These are phyloP conservation scores for Tinea semifulvella DNA, from an alignment of 2,888 invertebrate genomes.

Conservation along the genomic window DNA sequence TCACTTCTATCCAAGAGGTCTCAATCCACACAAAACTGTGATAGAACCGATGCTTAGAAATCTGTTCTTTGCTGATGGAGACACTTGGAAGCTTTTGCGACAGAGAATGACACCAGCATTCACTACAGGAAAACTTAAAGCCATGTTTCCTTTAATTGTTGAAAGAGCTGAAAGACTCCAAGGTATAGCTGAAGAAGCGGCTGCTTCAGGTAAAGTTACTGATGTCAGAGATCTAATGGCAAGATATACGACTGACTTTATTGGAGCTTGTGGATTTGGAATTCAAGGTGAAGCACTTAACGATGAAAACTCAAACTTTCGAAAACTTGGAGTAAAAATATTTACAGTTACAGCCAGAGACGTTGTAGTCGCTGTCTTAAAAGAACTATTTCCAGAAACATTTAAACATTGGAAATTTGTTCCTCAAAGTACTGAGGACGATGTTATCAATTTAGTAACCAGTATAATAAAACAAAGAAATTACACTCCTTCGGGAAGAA, in stretches of 20 bases:
- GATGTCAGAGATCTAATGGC: constrained; percentile 18
- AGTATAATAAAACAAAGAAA: constrained; percentile 15
- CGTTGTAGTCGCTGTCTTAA: constrained; percentile 1
- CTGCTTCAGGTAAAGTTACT: neutral
- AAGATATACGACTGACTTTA: constrained; percentile 31
- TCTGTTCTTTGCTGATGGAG: constrained; percentile 20
- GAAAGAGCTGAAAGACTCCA: constrained; percentile 19
- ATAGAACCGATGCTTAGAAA: constrained; percentile 16
- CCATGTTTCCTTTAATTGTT: constrained; percentile 22
- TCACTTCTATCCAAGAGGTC: constrained; percentile 17
- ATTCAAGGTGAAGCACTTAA: constrained; percentile 17
- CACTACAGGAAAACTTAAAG: constrained; percentile 21
- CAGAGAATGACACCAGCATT: constrained; percentile 22
- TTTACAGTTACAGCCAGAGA: constrained; percentile 9
- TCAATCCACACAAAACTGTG: constrained; percentile 5
- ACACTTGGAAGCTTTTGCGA: constrained; percentile 20
- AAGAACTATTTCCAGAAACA: constrained; percentile 12
- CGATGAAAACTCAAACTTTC: constrained; percentile 18
- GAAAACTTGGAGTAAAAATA: constrained; percentile 22
- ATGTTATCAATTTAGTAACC: constrained; percentile 4
- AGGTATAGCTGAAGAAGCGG: constrained; percentile 2
- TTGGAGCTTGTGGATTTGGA: constrained; percentile 36
- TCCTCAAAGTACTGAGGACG: constrained; percentile 3
- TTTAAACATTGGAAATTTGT: constrained; percentile 8
- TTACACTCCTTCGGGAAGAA: constrained; percentile 13